Evolutionary conservation across 2,113 vertebrate genomes (phyloP), one percentile per base, ranked within the genome.

Genomic region (Salvelinus alpinus): DNA sequence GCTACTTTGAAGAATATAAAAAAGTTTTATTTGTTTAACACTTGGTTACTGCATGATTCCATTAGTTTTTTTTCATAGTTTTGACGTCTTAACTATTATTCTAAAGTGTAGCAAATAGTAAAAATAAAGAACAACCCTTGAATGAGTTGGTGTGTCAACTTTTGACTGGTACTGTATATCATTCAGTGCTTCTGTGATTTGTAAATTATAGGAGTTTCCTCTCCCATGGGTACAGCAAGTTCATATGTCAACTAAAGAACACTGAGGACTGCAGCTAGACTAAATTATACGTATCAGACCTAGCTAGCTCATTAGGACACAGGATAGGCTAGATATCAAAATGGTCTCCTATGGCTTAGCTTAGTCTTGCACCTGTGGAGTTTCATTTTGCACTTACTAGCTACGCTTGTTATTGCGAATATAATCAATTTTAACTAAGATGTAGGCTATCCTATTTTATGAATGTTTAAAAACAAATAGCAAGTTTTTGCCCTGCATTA

Each of bases 401-500:
- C 38, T 44, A 25, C 22, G 9, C 3, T n/a, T 64, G 60, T 24
- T 22, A 12, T 64, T 9, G n/a, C 4, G 18, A 57, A 44, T 44
- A 2, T 9, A 57, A 57, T 57, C 1, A 1, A 5, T 57, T 57
- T 57, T 57, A 57, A 57, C 12, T 18, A 8, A 8, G 7, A 9
- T 7, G 34, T 38, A 18, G 13, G 18, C 18, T 22, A 9, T 24
- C 3, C 60, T 24, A 64, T 64, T 38, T 44, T 44, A 9, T 64
- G 60, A 7, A 24, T 11, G 38, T 44, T 54, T 70, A 18, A 54
- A 59, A 16, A 14, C 6, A 60, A 18, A 34, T 47, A 38, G 64
- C 80, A 80, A 80, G 86, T 79, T 76, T 84, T 75, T 75, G 34
- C 76, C 6, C 51, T 3, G 51, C 69, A 73, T 34, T 64, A 27